Conservation (phyloP, 2,888 invertebrate genomes). For the Epiblema foenella region DNA sequence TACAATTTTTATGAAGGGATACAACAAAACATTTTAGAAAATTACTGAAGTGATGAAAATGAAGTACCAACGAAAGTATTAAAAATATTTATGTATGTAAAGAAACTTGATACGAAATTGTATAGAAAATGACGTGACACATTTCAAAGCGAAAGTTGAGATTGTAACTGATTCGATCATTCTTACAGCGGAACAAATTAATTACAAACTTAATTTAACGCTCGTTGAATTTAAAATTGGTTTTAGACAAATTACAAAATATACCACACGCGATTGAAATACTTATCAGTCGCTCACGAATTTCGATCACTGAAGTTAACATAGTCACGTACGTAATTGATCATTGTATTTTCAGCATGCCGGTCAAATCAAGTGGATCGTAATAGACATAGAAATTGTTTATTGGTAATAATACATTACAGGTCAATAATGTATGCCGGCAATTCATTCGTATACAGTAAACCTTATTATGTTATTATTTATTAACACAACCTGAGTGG, state of each 20-base stretch:
- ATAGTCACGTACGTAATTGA: constrained; percentile 25
- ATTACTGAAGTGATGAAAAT: too few relatives aligned
- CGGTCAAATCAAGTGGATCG: neutral
- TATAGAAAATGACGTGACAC: constrained; percentile 10
- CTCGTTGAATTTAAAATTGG: constrained; percentile 43
- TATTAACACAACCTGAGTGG: constrained; percentile 2
- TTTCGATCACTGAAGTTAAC: constrained; percentile 5
- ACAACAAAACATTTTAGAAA: too few relatives aligned
- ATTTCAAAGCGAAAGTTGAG: constrained; percentile 37
- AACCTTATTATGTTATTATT: neutral
- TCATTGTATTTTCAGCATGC: neutral
- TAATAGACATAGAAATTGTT: too few relatives aligned
- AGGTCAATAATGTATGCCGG: too few relatives aligned
- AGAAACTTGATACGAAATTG: neutral
- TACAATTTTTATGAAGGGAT: neutral
- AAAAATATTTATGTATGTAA: neutral
- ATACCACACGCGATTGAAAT: constrained; percentile 13
- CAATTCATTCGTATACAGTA: too few relatives aligned
- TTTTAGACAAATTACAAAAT: constrained; percentile 32
- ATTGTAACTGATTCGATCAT: constrained; percentile 16
- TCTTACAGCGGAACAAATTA: constrained; percentile 40
- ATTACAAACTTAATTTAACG: constrained; percentile 47
- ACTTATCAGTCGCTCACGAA: constrained; percentile 9
- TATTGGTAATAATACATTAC: too few relatives aligned
- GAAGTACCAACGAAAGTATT: neutral